Base-by-base conservation (phyloP, 2,888 invertebrate species). In the Deilephila elpenor region DNA sequence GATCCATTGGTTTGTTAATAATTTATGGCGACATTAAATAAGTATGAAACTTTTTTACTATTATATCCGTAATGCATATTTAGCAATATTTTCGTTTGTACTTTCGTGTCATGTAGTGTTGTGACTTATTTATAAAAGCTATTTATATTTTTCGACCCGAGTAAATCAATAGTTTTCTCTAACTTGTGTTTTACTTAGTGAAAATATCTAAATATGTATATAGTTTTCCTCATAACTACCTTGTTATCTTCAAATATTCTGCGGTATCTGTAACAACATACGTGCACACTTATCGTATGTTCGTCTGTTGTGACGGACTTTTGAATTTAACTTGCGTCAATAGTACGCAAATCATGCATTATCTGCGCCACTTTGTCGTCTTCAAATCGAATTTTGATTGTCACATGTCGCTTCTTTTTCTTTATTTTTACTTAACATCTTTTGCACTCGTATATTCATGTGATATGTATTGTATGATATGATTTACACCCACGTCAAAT, bases 341-440 rank as follows among this genome's bases (percentile, higher is more conserved):
- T 14, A 44, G 44, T 67, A 17, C 37, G 14, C 20, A 60, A 60
- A 60, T 56, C 56, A 56, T 3, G 56, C 56, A n/a, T 56, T 56
- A 56, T 56, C 51, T 29, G 25, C 64, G 44, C 25, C 25, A 25
- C 29, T 51, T 67, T 67, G 67, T 67, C 67, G 67, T 25, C 67
- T 67, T 17, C 1, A 25, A 56, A 67, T 20, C 44, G 25, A 17
- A 5, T 25, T 20, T 67, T 17, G 67, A 20, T 20, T 5, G 25
- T 67, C 44, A 67, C 51, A 51, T 25, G 56, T n/a, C n/a, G 56
- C 5, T 51, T 51, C 3, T 4, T 56, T n/a, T 56, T 5, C 19
- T 56, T 19, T 56, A n/a, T 56, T 1, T 6, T 19, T 5, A 5
- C 56, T 6, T 56, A 56, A n/a, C 7, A 56, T 56, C 14, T 56